A percentile compares a stretch with the other conserved stretches of the same genome.
Conservation (phyloP, 2,797 vertebrate genomes). For the Mus minutoides region DNA sequence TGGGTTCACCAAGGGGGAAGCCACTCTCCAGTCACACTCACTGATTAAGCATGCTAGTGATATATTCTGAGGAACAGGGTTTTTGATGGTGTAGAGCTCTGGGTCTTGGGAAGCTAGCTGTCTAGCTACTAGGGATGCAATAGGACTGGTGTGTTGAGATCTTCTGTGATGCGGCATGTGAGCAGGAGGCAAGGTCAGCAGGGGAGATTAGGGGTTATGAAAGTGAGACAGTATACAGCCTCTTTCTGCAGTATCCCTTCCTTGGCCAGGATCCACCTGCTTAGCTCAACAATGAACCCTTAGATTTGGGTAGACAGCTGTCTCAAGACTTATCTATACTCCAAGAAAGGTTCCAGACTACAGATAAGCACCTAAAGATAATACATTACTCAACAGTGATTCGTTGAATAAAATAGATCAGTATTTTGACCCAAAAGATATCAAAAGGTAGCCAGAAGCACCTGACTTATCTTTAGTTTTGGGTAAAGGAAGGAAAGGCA, state of each 20-base stretch:
- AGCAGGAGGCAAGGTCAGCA: background rate
- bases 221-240: background rate
- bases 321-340: background rate
- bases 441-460: background rate
- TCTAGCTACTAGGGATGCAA: background rate
- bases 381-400: background rate
- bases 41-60: slow-evolving; percentile 68
- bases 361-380: slow-evolving; percentile 4
- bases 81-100: background rate
- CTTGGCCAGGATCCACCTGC: background rate
- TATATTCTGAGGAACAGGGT: slow-evolving; percentile 73
- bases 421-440: background rate
- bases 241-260: background rate
- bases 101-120: background rate
- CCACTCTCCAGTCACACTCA: background rate
- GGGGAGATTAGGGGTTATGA: background rate
- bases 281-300: background rate
- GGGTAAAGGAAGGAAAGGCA: background rate
- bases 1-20: background rate
- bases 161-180: background rate
- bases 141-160: background rate
- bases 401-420: slow-evolving; percentile 19
- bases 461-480: slow-evolving; percentile 10
- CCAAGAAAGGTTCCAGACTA: background rate
- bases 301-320: background rate